These are phyloP conservation scores for Istiophorus platypterus DNA, from an alignment of 2,113 vertebrate species.

Conservation along the genomic window DNA sequence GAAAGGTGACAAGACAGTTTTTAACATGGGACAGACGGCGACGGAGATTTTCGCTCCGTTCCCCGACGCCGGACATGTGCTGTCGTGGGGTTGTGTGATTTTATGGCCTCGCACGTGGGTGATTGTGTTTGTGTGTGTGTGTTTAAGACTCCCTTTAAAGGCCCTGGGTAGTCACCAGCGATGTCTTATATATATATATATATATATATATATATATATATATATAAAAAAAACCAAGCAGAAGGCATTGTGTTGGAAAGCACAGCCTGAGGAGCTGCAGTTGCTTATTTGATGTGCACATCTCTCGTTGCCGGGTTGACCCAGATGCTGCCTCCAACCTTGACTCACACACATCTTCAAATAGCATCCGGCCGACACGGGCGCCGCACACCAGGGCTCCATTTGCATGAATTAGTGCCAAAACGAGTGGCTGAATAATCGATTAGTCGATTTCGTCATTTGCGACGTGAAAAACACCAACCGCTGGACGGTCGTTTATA, in stretches of 20 bases:
- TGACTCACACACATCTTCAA: conserved; percentile 32
- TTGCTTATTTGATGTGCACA: conserved; percentile 45
- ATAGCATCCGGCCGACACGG: conserved; percentile 26
- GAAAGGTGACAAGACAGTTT: neutral
- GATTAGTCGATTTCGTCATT: conserved; percentile 16
- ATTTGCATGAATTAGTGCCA: neutral
- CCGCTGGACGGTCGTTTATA: neutral
- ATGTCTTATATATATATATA: conserved; percentile 38
- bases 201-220: too few species aligned
- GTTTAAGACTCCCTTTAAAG: conserved; percentile 13
- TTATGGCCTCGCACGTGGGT: too few species aligned
- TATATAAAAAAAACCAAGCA: conserved; percentile 51
- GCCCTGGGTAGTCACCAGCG: conserved; percentile 9
- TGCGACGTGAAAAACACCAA: neutral
- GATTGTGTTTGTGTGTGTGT: neutral
- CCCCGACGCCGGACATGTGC: neutral
- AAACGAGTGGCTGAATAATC: conserved; percentile 25
- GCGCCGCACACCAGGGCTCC: conserved; percentile 3
- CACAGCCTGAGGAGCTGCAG: conserved; percentile 42
- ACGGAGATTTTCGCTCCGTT: neutral
- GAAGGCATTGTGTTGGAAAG: conserved; percentile 48
- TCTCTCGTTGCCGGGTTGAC: conserved; percentile 41
- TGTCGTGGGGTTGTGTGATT: neutral
- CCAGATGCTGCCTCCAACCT: conserved; percentile 51
- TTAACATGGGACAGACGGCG: neutral